These are phyloP conservation scores for Drosophila suzukii DNA, from an alignment of 1,140 invertebrate species.

Conservation along the genomic window DNA sequence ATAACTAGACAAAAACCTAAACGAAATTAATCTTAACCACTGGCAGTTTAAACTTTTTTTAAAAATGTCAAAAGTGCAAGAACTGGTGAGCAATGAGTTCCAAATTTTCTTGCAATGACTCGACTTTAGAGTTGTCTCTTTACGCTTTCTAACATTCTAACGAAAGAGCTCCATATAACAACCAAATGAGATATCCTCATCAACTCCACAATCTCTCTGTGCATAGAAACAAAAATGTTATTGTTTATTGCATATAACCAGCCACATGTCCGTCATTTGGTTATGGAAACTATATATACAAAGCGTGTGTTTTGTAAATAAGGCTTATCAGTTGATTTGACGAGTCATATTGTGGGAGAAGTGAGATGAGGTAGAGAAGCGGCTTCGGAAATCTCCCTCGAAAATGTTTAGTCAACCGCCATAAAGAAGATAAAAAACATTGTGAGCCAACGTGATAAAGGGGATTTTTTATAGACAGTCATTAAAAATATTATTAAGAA, in stretches of 20 bases:
- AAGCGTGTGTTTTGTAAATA: constrained; percentile 10
- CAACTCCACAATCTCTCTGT: background rate
- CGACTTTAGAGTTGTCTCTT: background rate
- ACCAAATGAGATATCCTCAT: constrained; percentile 2
- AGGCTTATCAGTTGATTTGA: constrained; percentile 48
- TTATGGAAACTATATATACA: constrained; percentile 15
- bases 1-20: too few species aligned
- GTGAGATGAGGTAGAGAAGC: constrained; percentile 3
- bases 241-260: constrained; percentile 37
- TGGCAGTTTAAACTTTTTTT: too few species aligned
- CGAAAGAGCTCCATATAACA: background rate
- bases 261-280: constrained; percentile 34
- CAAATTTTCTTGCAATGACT: background rate
- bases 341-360: constrained; percentile 36
- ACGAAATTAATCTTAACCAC: too few species aligned
- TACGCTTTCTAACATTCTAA: background rate
- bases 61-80: too few species aligned
- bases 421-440: constrained; percentile 30
- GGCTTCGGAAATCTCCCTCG: constrained; percentile 7
- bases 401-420: constrained; percentile 32
- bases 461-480: background rate
- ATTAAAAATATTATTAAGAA: constrained; percentile 7
- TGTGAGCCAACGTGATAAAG: background rate
- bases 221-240: constrained; percentile 43
- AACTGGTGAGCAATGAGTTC: background rate